These are phyloP conservation scores for Apeira syringaria DNA, from an alignment of 2,888 invertebrate species.

Conservation along the genomic window DNA sequence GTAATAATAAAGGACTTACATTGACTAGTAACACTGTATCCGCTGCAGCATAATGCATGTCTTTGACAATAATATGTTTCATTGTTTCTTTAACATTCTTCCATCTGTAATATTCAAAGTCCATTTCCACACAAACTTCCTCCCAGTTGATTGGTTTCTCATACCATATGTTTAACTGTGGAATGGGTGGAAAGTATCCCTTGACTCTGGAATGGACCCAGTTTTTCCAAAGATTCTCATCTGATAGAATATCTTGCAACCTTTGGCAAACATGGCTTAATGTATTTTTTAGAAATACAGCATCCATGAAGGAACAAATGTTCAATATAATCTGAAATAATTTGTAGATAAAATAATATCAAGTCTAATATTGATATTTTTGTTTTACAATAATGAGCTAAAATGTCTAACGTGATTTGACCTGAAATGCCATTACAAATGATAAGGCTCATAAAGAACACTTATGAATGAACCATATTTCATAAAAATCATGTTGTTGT, in stretches of 20 bases:
- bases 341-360: background rate
- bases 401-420: too few species aligned
- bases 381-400: background rate
- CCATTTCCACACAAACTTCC: slow-evolving; percentile 83
- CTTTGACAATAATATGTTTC: slow-evolving; percentile 73
- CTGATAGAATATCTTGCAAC: slow-evolving; percentile 80
- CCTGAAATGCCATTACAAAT: too few species aligned
- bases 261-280: slow-evolving; percentile 81
- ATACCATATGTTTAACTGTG: slow-evolving; percentile 59
- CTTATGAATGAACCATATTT: too few species aligned
- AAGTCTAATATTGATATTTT: background rate
- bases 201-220: slow-evolving; percentile 71
- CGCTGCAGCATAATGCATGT: slow-evolving; percentile 83
- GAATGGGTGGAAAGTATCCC: slow-evolving; percentile 64
- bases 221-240: slow-evolving; percentile 82
- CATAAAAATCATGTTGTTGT: too few species aligned
- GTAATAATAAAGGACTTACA: too few species aligned
- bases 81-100: slow-evolving; percentile 64
- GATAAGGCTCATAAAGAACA: too few species aligned
- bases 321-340: slow-evolving; percentile 80
- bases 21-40: slow-evolving; percentile 82
- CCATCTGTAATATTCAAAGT: slow-evolving; percentile 84
- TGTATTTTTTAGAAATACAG: slow-evolving; percentile 76
- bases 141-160: slow-evolving; percentile 79
- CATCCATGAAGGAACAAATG: slow-evolving; percentile 84